Base-by-base conservation (phyloP, 2,888 invertebrate genomes). In the Sesia bembeciformis region DNA sequence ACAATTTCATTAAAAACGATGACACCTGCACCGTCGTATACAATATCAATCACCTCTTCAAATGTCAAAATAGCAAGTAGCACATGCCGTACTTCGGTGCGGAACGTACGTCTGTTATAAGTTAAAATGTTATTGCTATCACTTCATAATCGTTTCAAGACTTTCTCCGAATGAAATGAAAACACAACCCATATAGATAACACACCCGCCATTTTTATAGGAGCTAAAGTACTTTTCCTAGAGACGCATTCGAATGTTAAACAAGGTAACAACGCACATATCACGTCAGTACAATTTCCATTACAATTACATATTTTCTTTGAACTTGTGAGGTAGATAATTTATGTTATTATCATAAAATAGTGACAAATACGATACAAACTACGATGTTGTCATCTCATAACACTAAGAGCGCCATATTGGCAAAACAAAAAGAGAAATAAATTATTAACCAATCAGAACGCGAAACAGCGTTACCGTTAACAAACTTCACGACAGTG, bases 381-480 rank as follows among this genome's bases (percentile, higher is more conserved):
- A 87, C 79, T 89, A 82, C 85, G 86, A 89, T 90, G 90, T 89
- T 90, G 90, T 90, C 90, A 90, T 88, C 86, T 86, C 84, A 85
- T 81, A 88, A 88, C 85, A 88, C 83, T 76, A 84, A 76, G 78
- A 81, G 80, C 90, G 90, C 90, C 90, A 90, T 90, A 83, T 89
- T 89, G 87, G 81, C 71, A 76, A 81, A 82, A 75, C 75, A 75
- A 72, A 69, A 65, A 68, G 64, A 60, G 51, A n/a, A 61, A 62
- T 62, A 54, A 57, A 52, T 54, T 56, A 58, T 54, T 51, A 40
- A 42, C 58, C 56, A 56, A 56, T 58, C 46, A 46, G 8, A 23
- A 23, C 23, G 23, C 23, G 23, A 23, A 23, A 23, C 23, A 23
- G 23, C 23, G 23, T 23, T 23, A 23, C 23, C 23, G 23, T 23